Evolutionary conservation across 1,140 invertebrate species (phyloP), one percentile per base, ranked within the genome.

Genomic region (Samia ricini): DNA sequence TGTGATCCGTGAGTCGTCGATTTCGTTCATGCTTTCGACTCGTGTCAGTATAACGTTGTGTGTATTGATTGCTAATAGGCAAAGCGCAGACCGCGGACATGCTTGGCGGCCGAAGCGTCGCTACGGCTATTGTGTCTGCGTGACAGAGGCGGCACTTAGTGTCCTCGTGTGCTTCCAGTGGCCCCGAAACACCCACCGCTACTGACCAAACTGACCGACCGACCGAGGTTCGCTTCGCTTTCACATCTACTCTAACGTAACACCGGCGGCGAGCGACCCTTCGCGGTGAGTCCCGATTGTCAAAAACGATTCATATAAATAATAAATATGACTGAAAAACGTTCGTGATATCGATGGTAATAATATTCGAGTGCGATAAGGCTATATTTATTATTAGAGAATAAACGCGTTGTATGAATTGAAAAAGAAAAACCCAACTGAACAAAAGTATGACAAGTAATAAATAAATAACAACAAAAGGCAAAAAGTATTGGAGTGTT

Each of bases 101-200:
- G 72, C 64, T 61, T 56, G 60, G 64, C 64, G 67, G 56, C 67
- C 64, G 60, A 69, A 72, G 77, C 76, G 65, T 56, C n/a, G n/a
- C n/a, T n/a, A n/a, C 74, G 60, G 69, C 66, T 57, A 63, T 8
- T 29, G 68, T 72, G 79, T 56, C 54, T 56, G 54, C 24, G 54
- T 72, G 72, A 66, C 67, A 64, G 76, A 72, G 77, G 78, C 74
- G 72, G 76, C 72, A 71, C 75, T 75, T 56, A n/a, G 76, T 79
- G 78, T 77, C 79, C 81, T 77, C 81, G 74, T 76, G 81, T 87
- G 82, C 84, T 84, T 85, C 84, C 84, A 86, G 85, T 81, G 79
- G 72, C 84, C 80, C 80, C 56, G 76, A 64, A 72, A 67, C 72
- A 62, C 76, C 70, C 66, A 63, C 64, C 68, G 65, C 69, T 42